Percentiles rank a stretch among this genome's conserved stretches.
These are phyloP conservation scores for Rhegmatorhina hoffmannsi DNA, from an alignment of 2,113 vertebrate species.

Conservation along the genomic window DNA sequence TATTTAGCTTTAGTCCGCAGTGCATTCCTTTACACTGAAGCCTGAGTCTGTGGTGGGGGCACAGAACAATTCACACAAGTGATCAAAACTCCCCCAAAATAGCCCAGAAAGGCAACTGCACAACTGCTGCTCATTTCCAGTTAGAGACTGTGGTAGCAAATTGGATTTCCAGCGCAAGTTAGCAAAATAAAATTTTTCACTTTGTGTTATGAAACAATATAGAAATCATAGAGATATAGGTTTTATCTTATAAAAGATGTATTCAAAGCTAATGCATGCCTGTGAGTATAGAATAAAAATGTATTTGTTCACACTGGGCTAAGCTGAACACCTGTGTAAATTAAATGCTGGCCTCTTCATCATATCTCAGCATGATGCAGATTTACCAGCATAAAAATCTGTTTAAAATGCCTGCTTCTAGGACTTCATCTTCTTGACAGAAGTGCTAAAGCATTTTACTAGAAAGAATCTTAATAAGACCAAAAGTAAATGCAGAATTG, in stretches of 20 bases:
- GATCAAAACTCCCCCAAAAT: neutral
- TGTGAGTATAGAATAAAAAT: neutral
- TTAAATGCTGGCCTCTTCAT: neutral
- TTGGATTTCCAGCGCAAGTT: neutral
- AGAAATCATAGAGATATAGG: neutral
- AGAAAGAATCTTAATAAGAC: conserved; percentile 17
- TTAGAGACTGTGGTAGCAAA: neutral
- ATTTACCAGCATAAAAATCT: neutral
- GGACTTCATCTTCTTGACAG: neutral
- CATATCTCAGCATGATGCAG: neutral
- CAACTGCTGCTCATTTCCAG: neutral
- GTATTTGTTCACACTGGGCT: neutral
- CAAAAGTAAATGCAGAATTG: neutral
- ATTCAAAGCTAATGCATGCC: neutral
- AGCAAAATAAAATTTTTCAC: neutral
- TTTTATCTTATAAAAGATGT: neutral
- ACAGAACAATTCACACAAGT: neutral
- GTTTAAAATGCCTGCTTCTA: neutral
- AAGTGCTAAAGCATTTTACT: conserved; percentile 2
- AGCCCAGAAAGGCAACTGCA: neutral
- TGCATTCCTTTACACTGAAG: neutral
- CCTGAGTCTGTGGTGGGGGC: neutral
- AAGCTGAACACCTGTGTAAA: neutral
- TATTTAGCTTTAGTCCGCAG: neutral
- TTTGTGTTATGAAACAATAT: neutral